Evolutionary conservation across 2,797 vertebrate species (phyloP).

Genomic region (Leptatherina wallacei): DNA sequence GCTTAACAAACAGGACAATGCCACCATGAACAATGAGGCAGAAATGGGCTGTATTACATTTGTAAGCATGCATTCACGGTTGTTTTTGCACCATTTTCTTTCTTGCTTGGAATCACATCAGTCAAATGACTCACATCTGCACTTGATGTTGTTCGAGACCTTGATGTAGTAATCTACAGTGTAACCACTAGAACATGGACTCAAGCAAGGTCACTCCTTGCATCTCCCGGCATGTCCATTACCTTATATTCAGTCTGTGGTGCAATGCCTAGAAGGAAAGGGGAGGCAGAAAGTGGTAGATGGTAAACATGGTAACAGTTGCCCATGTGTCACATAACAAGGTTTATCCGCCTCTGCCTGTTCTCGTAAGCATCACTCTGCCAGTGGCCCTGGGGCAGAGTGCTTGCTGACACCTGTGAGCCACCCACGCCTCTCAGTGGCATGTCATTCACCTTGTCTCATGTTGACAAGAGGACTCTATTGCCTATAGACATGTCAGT

Average conservation of each 20-base stretch:
- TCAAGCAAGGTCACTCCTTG: constrained; percentile 19
- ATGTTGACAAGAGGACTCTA: constrained; percentile 68
- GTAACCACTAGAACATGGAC: constrained; percentile 3
- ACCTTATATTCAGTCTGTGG: constrained; percentile 29
- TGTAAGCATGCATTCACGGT: not conserved
- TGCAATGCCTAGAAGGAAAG: constrained; percentile 33
- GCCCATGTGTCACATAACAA: constrained; percentile 54
- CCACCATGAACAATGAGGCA: constrained; percentile 14
- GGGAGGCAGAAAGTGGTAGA: constrained; percentile 14
- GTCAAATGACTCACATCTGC: constrained; percentile 20
- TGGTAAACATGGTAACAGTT: constrained; percentile 34
- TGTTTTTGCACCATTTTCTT: constrained; percentile 5
- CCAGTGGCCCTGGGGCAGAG: constrained; percentile 71
- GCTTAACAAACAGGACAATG: constrained; percentile 15
- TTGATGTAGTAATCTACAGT: not conserved
- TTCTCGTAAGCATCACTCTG: constrained; percentile 71
- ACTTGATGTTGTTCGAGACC: constrained; percentile 4
- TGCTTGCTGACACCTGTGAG: constrained; percentile 74
- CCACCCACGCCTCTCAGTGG: constrained; percentile 60
- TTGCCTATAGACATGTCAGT: constrained; percentile 65
- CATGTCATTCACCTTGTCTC: constrained; percentile 64
- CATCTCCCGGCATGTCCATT: constrained; percentile 21
- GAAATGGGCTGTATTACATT: constrained; percentile 16
- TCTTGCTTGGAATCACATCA: constrained; percentile 6
- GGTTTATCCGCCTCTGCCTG: constrained; percentile 69